Evolutionary conservation across 2,888 invertebrate species (phyloP).

Genomic region (Orthonevra nobilis): DNA sequence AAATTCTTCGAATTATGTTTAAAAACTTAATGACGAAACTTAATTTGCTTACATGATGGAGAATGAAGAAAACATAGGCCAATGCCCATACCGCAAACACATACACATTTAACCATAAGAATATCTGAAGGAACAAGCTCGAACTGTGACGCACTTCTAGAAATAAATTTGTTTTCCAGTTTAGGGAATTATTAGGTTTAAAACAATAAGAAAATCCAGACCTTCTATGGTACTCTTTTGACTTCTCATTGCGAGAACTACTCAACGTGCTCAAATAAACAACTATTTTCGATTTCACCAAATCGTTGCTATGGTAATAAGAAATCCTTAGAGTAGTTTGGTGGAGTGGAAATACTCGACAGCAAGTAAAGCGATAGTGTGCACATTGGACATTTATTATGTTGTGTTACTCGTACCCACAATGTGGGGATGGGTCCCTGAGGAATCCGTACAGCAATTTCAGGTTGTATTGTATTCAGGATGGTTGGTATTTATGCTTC

Average conservation of each 20-base stretch:
- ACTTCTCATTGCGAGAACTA: constrained; percentile 51
- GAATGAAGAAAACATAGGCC: constrained; percentile 75
- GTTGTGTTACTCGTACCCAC: constrained; percentile 11
- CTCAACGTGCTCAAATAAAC: constrained; percentile 42
- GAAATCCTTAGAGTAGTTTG: constrained; percentile 3
- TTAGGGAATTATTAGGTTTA: constrained; percentile 9
- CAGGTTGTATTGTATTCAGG: constrained; percentile 5
- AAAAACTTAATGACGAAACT: too few species aligned
- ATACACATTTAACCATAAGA: constrained; percentile 90
- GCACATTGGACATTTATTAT: constrained; percentile 31
- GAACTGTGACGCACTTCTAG: constrained; percentile 75
- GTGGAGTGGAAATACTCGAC: constrained; percentile 24
- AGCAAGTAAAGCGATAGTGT: constrained; percentile 29
- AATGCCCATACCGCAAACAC: constrained; percentile 86
- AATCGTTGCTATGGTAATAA: constrained; percentile 55
- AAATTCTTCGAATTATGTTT: too few species aligned
- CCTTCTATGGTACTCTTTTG: constrained; percentile 59
- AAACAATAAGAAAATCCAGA: constrained; percentile 16
- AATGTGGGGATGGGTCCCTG: constrained; percentile 6
- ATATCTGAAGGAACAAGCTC: constrained; percentile 89
- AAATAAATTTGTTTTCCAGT: constrained; percentile 25
- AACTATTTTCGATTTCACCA: constrained; percentile 49
- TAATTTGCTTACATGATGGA: constrained; percentile 74
- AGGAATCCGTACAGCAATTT: constrained; percentile 14
- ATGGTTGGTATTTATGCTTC: too few species aligned